Percentiles rank a stretch among this genome's conserved stretches.
phyloP scores from a whole-genome alignment of 2,888 invertebrate genomes.

The Macrosiphum euphorbiae region DNA sequence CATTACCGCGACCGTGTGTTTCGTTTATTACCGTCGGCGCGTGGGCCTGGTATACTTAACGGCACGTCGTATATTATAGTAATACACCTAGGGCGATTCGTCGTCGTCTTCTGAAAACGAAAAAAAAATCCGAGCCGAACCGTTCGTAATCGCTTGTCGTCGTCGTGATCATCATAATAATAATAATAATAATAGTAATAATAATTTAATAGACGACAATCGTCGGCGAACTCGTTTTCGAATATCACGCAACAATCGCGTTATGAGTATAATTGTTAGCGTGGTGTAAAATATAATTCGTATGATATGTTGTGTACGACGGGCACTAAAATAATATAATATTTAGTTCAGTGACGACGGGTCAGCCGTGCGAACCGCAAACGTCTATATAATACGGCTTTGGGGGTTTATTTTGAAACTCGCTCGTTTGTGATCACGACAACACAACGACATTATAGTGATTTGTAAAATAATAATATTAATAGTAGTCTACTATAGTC shows the following conservation, averaged over 20 bases:
- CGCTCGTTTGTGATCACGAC: background rate
- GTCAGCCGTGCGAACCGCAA: background rate
- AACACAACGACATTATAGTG: background rate
- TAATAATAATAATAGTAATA: background rate
- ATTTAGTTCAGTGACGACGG: background rate
- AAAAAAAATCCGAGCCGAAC: background rate
- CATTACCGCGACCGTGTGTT: slow-evolving; percentile 41
- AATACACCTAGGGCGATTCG: slow-evolving; percentile 29
- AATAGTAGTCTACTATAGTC: background rate
- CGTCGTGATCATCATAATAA: slow-evolving; percentile 16
- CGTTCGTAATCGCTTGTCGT: slow-evolving; percentile 16
- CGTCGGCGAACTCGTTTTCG: slow-evolving; percentile 5
- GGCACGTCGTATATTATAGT: background rate
- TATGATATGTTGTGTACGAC: background rate
- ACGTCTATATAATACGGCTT: background rate
- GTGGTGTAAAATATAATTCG: background rate
- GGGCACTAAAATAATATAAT: background rate
- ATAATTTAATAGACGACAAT: slow-evolving; percentile 40
- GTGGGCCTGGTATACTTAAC: slow-evolving; percentile 5
- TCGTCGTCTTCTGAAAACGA: slow-evolving; percentile 17
- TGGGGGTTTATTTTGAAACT: background rate
- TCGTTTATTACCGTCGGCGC: slow-evolving; percentile 28
- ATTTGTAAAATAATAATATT: background rate
- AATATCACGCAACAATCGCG: slow-evolving; percentile 14
- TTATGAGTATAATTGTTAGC: slow-evolving; percentile 28